phyloP scores from a whole-genome alignment of 1,140 invertebrate species.

The Yoshiicerus persimilis region DNA sequence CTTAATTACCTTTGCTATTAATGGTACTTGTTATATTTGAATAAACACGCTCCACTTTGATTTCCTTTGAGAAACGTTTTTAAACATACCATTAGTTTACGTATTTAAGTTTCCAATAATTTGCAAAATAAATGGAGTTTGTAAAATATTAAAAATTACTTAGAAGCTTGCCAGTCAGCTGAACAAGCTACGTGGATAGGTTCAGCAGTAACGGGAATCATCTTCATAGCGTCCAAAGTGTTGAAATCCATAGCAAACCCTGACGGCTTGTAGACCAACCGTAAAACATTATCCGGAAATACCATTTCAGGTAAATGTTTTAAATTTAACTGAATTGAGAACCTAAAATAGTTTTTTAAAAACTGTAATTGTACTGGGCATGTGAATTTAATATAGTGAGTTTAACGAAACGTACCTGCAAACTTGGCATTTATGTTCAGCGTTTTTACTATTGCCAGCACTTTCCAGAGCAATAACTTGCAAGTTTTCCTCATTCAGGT shows the following conservation, averaged over 20 bases:
- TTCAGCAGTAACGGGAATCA: constrained; percentile 67
- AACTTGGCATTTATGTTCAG: constrained; percentile 35
- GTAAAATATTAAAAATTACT: constrained; percentile 56
- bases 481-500: not conserved
- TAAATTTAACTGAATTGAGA: constrained; percentile 64
- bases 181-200: constrained; percentile 83
- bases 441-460: not conserved
- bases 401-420: constrained; percentile 36
- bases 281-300: constrained; percentile 84
- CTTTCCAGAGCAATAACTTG: not conserved
- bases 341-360: constrained; percentile 28
- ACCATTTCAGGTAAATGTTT: constrained; percentile 97
- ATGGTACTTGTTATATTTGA: no score
- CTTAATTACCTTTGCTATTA: no score
- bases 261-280: constrained; percentile 63
- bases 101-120: no score
- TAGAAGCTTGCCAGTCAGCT: constrained; percentile 82
- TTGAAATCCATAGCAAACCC: constrained; percentile 81
- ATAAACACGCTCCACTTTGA: not conserved
- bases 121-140: not conserved
- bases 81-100: no score
- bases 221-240: constrained; percentile 83
- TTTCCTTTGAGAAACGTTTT: not conserved
- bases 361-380: not conserved
- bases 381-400: not conserved